These are phyloP conservation scores for Cephonodes hylas DNA, from an alignment of 2,888 invertebrate genomes.

Conservation along the genomic window DNA sequence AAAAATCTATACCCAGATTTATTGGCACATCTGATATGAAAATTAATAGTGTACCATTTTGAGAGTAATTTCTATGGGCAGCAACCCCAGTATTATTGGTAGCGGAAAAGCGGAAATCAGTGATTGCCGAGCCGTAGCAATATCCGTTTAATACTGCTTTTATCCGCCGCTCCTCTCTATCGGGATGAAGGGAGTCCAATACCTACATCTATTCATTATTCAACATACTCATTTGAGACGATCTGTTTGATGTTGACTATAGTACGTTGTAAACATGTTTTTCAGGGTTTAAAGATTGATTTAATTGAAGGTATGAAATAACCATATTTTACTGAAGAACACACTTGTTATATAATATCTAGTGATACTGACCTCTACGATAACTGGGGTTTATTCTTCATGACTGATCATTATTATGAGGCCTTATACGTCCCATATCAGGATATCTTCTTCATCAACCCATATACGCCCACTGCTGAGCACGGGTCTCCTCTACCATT, in stretches of 20 bases:
- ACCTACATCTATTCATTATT: neutral
- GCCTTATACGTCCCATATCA: too few species aligned
- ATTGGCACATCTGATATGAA: neutral
- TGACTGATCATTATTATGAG: too few species aligned
- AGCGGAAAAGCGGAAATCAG: slow-evolving; percentile 64
- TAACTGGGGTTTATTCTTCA: too few species aligned
- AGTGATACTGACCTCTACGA: too few species aligned
- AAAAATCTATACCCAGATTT: neutral
- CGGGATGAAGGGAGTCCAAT: neutral
- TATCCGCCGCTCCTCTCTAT: slow-evolving; percentile 31
- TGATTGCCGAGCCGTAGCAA: slow-evolving; percentile 61
- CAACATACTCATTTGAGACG: neutral
- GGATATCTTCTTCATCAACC: too few species aligned
- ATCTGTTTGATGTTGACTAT: neutral
- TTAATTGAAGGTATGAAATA: too few species aligned
- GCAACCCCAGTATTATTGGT: slow-evolving; percentile 47
- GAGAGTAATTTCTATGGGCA: neutral
- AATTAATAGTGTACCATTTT: neutral
- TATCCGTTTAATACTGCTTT: slow-evolving; percentile 59
- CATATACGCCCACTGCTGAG: too few species aligned
- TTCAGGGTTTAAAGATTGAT: too few species aligned
- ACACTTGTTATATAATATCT: too few species aligned
- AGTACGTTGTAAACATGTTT: neutral
- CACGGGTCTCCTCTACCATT: too few species aligned
- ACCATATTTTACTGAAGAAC: too few species aligned